Evolutionary conservation across 2,888 invertebrate genomes (phyloP).

Genomic region (Allacma fusca): DNA sequence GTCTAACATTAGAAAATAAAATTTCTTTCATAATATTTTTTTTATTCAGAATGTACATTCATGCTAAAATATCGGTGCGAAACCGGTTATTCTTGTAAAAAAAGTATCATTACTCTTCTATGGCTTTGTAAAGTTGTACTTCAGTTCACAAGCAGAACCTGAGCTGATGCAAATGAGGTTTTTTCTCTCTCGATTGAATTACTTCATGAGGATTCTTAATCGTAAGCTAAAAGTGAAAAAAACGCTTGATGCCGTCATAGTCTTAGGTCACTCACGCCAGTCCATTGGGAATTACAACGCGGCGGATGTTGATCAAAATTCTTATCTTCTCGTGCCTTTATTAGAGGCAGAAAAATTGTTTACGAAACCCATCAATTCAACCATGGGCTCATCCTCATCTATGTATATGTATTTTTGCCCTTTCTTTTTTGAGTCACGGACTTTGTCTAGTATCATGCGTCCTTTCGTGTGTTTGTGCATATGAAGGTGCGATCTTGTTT

Average conservation of each 20-base stretch:
- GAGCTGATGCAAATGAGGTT: not conserved
- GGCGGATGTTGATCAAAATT: conserved; percentile 14
- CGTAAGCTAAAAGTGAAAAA: not conserved
- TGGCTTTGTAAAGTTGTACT: not conserved
- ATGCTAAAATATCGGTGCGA: not conserved
- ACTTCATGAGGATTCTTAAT: not conserved
- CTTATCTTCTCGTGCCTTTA: not conserved
- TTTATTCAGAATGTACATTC: not conserved
- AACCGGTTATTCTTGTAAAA: not conserved
- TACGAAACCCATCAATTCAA: not conserved
- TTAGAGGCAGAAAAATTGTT: not conserved
- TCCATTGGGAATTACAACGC: not conserved
- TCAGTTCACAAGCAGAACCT: not conserved
- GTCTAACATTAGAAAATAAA: not conserved
- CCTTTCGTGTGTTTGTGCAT: too few species aligned
- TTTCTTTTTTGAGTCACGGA: too few species aligned
- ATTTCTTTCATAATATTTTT: not conserved
- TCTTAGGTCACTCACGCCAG: conserved; percentile 10
- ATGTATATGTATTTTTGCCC: too few species aligned
- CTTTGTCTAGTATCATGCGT: too few species aligned
- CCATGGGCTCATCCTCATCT: too few species aligned
- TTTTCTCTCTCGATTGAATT: not conserved
- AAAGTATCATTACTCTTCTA: not conserved
- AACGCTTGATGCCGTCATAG: not conserved
- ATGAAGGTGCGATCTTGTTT: too few species aligned